Evolutionary conservation across 1,140 invertebrate genomes (phyloP).

Genomic region (Trichonephila clavata): DNA sequence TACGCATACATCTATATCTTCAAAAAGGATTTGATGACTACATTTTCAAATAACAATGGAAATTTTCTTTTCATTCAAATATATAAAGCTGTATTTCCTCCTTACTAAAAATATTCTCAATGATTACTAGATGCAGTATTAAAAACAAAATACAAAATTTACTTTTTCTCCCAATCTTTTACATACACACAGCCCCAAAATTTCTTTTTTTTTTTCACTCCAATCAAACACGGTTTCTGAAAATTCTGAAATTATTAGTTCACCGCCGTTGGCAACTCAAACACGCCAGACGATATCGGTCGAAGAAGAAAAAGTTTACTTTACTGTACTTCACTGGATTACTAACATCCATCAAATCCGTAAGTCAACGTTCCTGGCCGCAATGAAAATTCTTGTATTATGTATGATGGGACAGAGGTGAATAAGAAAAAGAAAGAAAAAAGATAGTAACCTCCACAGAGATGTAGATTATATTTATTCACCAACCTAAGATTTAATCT

Average conservation of each 20-base stretch:
- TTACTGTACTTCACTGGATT: conserved; percentile 10
- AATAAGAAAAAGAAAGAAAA: background rate
- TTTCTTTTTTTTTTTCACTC: background rate
- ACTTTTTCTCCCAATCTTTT: background rate
- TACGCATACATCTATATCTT: too few relatives aligned
- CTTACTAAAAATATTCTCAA: too few relatives aligned
- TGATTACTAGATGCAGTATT: background rate
- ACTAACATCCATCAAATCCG: conserved; percentile 31
- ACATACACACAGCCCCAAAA: background rate
- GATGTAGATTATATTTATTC: conserved; percentile 64
- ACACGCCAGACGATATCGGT: conserved; percentile 4
- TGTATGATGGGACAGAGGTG: background rate
- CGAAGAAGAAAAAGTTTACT: background rate
- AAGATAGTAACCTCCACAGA: conserved; percentile 11
- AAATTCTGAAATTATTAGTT: conserved; percentile 22
- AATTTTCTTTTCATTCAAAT: too few relatives aligned
- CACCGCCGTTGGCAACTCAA: conserved; percentile 2
- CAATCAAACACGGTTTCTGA: background rate
- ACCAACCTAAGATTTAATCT: conserved; percentile 47
- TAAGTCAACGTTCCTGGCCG: conserved; percentile 30
- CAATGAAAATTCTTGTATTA: conserved; percentile 41
- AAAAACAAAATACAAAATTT: background rate
- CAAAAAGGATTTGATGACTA: too few relatives aligned
- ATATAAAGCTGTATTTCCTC: too few relatives aligned
- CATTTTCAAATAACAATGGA: too few relatives aligned